These are phyloP conservation scores for Mus minutoides DNA, from an alignment of 2,797 vertebrate species.

Conservation along the genomic window DNA sequence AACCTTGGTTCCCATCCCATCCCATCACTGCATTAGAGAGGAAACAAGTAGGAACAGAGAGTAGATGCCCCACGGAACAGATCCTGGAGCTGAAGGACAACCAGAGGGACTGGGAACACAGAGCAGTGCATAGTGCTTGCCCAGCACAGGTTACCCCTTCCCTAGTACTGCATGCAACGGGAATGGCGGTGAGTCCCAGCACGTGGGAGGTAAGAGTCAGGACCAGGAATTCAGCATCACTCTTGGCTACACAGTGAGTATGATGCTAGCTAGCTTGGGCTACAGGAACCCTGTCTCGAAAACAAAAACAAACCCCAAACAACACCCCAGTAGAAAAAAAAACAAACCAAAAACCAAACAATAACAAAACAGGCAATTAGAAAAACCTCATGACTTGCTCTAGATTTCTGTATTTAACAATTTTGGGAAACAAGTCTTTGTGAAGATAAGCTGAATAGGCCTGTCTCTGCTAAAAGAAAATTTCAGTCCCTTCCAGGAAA, in stretches of 20 bases:
- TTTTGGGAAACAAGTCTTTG: slow-evolving; percentile 32
- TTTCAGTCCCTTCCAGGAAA: background rate
- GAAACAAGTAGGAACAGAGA: background rate
- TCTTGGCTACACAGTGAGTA: background rate
- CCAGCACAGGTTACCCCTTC: background rate
- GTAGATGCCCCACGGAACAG: background rate
- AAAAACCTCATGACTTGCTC: slow-evolving; percentile 46
- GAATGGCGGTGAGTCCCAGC: background rate
- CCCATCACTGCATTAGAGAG: background rate
- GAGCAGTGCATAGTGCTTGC: background rate
- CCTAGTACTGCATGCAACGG: background rate
- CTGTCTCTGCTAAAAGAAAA: background rate
- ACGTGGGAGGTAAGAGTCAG: background rate
- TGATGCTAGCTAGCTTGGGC: background rate
- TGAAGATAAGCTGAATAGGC: slow-evolving; percentile 51
- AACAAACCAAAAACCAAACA: background rate
- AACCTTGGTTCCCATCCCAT: background rate
- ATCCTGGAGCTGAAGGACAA: background rate
- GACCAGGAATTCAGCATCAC: background rate
- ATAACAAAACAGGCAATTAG: background rate
- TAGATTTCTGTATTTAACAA: slow-evolving; percentile 26
- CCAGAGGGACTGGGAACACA: background rate
- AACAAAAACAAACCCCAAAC: background rate
- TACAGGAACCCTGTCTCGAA: background rate
- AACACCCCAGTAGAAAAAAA: background rate